Evolutionary conservation across 1,140 invertebrate species (phyloP).

Genomic region (Temnothorax nylanderi): DNA sequence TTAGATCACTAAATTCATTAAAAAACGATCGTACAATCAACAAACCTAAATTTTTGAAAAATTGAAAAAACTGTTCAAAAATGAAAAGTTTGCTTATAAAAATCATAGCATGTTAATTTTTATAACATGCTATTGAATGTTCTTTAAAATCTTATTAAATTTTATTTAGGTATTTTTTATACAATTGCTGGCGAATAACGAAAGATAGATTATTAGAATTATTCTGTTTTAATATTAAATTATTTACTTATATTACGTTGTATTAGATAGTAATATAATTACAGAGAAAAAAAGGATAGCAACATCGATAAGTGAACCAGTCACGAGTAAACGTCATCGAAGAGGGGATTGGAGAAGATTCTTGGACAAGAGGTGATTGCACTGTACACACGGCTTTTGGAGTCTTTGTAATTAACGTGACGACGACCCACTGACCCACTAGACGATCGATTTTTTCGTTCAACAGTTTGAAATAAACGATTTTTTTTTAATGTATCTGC

Average conservation of each 20-base stretch:
- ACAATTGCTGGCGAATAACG: background rate
- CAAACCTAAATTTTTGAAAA: background rate
- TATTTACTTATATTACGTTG: background rate
- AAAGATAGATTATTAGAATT: background rate
- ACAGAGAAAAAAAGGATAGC: background rate
- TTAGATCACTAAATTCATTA: background rate
- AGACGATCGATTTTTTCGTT: constrained; percentile 79
- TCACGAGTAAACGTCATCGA: constrained; percentile 19
- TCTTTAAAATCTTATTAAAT: background rate
- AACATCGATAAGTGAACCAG: constrained; percentile 1
- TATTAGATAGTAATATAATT: background rate
- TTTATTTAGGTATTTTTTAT: constrained; percentile 1
- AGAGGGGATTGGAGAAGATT: constrained; percentile 68
- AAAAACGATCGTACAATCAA: background rate
- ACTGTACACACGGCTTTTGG: constrained; percentile 62
- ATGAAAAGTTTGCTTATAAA: background rate
- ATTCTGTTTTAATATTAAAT: background rate
- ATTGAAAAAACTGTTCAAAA: background rate
- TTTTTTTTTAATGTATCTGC: background rate
- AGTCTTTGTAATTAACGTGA: constrained; percentile 81
- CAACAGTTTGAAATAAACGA: constrained; percentile 47
- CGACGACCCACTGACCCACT: constrained; percentile 83
- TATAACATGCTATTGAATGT: background rate
- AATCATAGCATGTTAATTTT: background rate
- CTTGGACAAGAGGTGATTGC: constrained; percentile 53